phyloP scores from a whole-genome alignment of 2,797 vertebrate species.

The Sylvilagus floridanus region DNA sequence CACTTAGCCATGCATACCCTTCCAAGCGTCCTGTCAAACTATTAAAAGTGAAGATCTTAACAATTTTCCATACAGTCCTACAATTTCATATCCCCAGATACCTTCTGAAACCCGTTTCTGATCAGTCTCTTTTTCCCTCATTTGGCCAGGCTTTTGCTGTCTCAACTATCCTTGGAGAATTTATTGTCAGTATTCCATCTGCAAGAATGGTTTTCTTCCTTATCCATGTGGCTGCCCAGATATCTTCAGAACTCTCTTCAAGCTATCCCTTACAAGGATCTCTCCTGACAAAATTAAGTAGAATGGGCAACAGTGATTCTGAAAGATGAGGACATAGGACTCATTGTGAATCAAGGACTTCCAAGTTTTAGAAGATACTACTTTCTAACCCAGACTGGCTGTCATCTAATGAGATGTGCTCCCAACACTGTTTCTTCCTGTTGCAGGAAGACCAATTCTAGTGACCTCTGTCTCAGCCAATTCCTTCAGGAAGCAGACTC shows the following conservation, averaged over 20 bases:
- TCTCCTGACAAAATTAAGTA: background rate
- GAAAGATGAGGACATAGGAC: background rate
- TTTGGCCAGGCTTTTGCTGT: background rate
- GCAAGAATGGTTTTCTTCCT: background rate
- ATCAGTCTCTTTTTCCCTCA: background rate
- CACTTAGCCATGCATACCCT: background rate
- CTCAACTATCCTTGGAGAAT: background rate
- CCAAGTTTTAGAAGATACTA: background rate
- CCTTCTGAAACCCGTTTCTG: background rate
- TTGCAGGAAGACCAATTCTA: background rate
- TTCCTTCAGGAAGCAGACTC: slow-evolving; percentile 17
- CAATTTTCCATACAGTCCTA: background rate
- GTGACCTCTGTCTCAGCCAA: background rate
- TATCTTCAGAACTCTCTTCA: background rate
- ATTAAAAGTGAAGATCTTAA: background rate
- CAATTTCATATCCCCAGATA: background rate
- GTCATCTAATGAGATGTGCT: background rate
- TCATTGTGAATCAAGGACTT: background rate
- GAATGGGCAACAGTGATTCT: background rate
- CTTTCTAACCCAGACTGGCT: background rate
- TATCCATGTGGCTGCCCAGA: background rate
- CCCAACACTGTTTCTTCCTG: background rate
- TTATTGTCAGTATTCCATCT: background rate
- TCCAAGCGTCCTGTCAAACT: background rate
- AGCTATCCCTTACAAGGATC: background rate